These are phyloP conservation scores for Polymixis lichenea DNA, from an alignment of 2,888 invertebrate species.

Conservation along the genomic window DNA sequence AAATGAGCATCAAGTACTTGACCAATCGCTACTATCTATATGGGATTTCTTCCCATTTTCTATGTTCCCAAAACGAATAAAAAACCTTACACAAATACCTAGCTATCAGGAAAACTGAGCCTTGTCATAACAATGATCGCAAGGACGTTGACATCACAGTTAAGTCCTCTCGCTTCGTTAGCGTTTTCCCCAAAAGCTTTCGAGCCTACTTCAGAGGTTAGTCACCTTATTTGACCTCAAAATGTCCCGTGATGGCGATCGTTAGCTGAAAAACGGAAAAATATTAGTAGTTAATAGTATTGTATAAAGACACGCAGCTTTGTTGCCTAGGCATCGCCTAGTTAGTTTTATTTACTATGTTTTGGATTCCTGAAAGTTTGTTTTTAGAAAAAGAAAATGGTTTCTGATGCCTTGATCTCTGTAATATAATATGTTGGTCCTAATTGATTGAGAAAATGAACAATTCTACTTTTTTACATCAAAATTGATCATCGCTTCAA, in stretches of 20 bases:
- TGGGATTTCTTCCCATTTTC: neutral
- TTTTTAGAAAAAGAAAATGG: neutral
- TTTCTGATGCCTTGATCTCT: neutral
- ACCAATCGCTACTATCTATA: neutral
- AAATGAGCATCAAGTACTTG: neutral
- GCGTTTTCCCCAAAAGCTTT: slow-evolving; percentile 41
- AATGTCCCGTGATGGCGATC: slow-evolving; percentile 20
- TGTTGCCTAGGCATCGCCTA: slow-evolving; percentile 16
- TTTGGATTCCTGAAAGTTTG: neutral
- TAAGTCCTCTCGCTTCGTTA: slow-evolving; percentile 36
- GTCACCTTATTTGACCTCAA: slow-evolving; percentile 34
- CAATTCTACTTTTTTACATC: neutral
- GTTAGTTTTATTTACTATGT: neutral
- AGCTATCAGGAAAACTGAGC: slow-evolving; percentile 5
- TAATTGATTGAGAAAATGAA: too few relatives aligned
- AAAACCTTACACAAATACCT: neutral
- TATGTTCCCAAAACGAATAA: neutral
- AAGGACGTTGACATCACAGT: slow-evolving; percentile 28
- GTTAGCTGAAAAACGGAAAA: slow-evolving; percentile 39
- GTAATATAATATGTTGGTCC: neutral
- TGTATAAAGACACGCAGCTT: slow-evolving; percentile 26
- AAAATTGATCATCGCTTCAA: neutral
- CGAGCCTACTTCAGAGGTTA: slow-evolving; percentile 37
- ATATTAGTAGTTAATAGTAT: slow-evolving; percentile 18
- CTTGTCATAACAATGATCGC: slow-evolving; percentile 22